Evolutionary conservation across 2,797 vertebrate genomes (phyloP), one percentile per base, ranked within the genome.

Genomic region (Lerista edwardsae): DNA sequence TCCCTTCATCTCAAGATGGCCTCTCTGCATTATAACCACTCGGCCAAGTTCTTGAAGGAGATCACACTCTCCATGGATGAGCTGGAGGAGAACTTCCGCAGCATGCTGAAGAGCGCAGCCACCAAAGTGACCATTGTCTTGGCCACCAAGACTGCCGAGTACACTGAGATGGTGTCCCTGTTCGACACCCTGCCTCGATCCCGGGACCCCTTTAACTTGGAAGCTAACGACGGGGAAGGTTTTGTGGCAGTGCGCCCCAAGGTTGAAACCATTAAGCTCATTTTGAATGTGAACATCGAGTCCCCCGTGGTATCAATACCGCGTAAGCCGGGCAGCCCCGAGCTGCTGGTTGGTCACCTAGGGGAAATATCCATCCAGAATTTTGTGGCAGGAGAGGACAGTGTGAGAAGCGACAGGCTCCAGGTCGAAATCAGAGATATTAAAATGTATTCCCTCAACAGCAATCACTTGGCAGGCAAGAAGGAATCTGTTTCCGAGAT

Each of bases 21-120:
- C 0, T 99, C 99, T 0, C 93, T 99, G 65, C 98, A 99, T 95
- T 99, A 99, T 84, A 99, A 98, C 94, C 99, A 99, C 94, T 99
- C 98, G 0, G 97, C 99, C 10, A 99, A 98, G 85, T 99, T 99
- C 90, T 90, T 99, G 89, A 98, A 98, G 86, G 98, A 99, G 74
- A 90, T 99, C 11, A 96, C 97, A 14, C 93, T 99, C 81, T 99
- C 99, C 27, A 98, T 99, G 93, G 99, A 98, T 57, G 99, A 99
- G 86, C 95, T 98, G 29, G 99, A 99, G 78, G 99, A 99, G 90
- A 99, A 98, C 91, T 99, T 99, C 90, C 96, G 97, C 76, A 97
- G 96, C 77, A 98, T 99, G 97, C 93, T 99, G 85, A 99, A 98
- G 94, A 98, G 94, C 0, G 98, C 98, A 1, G 99, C 98, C 57